Percentiles rank a stretch among this genome's conserved stretches.
phyloP scores from a whole-genome alignment of 2,113 vertebrate species.

The Laticauda colubrina region DNA sequence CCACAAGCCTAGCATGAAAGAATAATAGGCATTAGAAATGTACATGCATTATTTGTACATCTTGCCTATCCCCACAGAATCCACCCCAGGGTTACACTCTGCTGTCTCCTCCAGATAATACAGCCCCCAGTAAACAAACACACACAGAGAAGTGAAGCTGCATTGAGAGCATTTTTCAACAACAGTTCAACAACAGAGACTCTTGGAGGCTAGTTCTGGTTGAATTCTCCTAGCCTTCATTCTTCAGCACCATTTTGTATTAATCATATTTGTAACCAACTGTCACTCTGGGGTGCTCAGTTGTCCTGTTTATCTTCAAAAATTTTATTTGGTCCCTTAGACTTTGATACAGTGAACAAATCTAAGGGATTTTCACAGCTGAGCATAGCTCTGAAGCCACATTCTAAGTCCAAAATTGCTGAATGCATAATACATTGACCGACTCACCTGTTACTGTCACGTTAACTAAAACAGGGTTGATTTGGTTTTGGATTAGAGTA shows the following conservation, averaged over 20 bases:
- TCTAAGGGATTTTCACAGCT: background rate
- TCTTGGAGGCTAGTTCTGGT: background rate
- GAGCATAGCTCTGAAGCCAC: background rate
- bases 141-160: background rate
- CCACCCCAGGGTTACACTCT: background rate
- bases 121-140: slow-evolving; percentile 25
- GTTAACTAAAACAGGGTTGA: background rate
- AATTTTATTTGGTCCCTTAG: background rate
- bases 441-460: background rate
- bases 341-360: no score
- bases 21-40: slow-evolving; percentile 52
- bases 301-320: background rate
- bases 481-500: background rate
- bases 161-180: slow-evolving; percentile 9
- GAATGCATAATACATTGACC: background rate
- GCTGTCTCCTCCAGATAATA: slow-evolving; percentile 19
- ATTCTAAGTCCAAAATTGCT: background rate
- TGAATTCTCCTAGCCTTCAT: background rate
- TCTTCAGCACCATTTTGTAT: background rate
- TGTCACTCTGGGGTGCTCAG: background rate
- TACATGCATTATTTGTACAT: slow-evolving; percentile 47
- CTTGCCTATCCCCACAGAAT: slow-evolving; percentile 34
- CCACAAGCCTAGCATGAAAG: slow-evolving; percentile 30
- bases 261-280: background rate
- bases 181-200: background rate